These are phyloP conservation scores for Tetragnatha versicolor DNA, from an alignment of 1,140 invertebrate species.

Conservation along the genomic window DNA sequence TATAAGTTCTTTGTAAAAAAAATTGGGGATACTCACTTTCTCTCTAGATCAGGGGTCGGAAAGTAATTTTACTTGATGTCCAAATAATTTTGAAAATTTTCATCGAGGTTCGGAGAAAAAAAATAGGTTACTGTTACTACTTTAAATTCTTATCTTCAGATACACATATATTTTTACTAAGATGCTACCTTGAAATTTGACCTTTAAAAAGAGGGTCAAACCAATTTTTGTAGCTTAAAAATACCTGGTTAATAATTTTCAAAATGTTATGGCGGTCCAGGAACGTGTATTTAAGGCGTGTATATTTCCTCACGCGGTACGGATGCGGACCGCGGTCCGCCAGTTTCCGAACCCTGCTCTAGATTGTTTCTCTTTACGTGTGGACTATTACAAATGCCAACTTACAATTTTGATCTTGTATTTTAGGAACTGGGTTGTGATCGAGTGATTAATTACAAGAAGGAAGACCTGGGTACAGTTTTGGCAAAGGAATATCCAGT, in stretches of 20 bases:
- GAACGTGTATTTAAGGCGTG: background rate
- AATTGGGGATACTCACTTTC: too few species aligned
- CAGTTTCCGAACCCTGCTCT: background rate
- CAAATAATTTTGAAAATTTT: too few species aligned
- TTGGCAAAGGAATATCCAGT: conserved; percentile 42
- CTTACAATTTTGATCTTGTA: background rate
- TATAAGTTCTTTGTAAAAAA: too few species aligned
- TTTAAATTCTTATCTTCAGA: too few species aligned
- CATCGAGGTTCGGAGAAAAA: too few species aligned
- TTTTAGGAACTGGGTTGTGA: conserved; percentile 62
- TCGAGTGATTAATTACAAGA: conserved; percentile 64
- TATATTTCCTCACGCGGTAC: background rate
- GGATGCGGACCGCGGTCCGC: background rate
- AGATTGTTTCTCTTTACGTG: background rate
- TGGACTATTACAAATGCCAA: background rate
- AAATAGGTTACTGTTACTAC: too few species aligned
- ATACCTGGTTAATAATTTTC: background rate
- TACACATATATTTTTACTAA: too few species aligned
- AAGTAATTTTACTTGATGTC: too few species aligned
- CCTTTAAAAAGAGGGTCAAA: too few species aligned
- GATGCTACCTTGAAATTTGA: too few species aligned
- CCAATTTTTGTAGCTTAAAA: too few species aligned
- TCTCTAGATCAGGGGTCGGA: too few species aligned
- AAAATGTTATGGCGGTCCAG: background rate
- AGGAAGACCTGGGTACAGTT: conserved; percentile 60